A percentile compares a stretch with the other conserved stretches of the same genome.
These are phyloP conservation scores for Sipha flava DNA, from an alignment of 1,140 invertebrate genomes.

Conservation along the genomic window DNA sequence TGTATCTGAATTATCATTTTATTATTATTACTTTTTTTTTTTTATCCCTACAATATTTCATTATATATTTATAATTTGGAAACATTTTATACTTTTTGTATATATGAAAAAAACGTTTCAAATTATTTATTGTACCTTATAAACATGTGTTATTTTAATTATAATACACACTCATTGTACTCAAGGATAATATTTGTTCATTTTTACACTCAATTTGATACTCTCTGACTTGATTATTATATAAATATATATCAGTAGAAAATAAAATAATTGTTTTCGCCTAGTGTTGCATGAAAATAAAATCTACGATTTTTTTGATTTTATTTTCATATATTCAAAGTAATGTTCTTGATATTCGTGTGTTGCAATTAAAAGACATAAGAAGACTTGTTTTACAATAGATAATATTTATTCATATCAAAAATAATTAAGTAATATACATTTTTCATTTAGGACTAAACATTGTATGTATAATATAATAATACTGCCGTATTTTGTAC, in stretches of 20 bases:
- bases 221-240: no score
- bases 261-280: no score
- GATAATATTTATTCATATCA: not conserved
- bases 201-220: no score
- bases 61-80: not conserved
- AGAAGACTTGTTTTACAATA: not conserved
- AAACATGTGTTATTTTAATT: not conserved
- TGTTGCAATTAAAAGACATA: not conserved
- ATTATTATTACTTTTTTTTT: not conserved
- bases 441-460: not conserved
- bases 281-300: no score
- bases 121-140: not conserved
- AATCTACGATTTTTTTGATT: no score
- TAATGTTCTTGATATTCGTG: no score
- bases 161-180: not conserved
- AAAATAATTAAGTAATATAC: not conserved
- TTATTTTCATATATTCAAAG: no score
- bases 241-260: no score
- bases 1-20: not conserved
- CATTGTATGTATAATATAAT: not conserved
- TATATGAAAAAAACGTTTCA: not conserved
- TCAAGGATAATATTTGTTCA: not conserved
- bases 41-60: not conserved
- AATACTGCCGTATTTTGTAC: constrained; percentile 21
- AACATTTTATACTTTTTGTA: not conserved